Evolutionary conservation across 2,113 vertebrate species (phyloP), one percentile per base, ranked within the genome.

Genomic region (Poicephalus gulielmi): DNA sequence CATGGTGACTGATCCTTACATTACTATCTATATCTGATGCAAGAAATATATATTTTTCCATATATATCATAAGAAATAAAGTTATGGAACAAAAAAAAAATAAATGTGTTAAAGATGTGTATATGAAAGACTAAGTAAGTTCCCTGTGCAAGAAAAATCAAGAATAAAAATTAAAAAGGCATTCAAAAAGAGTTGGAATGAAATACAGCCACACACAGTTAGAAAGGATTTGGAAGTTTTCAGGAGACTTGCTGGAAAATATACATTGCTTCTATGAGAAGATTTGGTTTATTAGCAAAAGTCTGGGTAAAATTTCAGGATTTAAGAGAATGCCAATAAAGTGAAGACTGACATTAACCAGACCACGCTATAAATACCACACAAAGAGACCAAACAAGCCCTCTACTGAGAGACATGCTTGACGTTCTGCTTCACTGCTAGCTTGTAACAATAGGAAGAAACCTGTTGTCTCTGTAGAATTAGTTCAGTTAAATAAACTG

Each of bases 331-430:
- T 97, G 98, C 97, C 98, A 98, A 97, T 98, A 98, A 98, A 98
- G 97, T 76, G 95, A 97, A 98, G 98, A 98, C 96, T 98, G 98
- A 98, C 98, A 95, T 98, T 98, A 98, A 98, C 97, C 98, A 98
- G 98, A 98, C 95, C 98, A 95, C 92, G 97, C 98, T 98, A 98
- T 98, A 98, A 98, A 98, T 98, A 98, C 98, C 98, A 98, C 98
- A 98, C 97, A 98, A 98, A 98, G 98, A 98, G 98, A 98, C 97
- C 97, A 98, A 98, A 97, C 97, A 97, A 97, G 76, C 66, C 93
- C 94, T 96, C 95, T 97, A 93, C 92, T 94, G 94, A 95, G 95
- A 97, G 96, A 96, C 94, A 79, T 87, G 81, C 83, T 94, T 86
- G 78, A 96, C 8, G 83, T 95, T 97, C 85, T 95, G 97, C 86